These are phyloP conservation scores for Kryptolebias marmoratus DNA, from an alignment of 2,113 vertebrate genomes.

Conservation along the genomic window DNA sequence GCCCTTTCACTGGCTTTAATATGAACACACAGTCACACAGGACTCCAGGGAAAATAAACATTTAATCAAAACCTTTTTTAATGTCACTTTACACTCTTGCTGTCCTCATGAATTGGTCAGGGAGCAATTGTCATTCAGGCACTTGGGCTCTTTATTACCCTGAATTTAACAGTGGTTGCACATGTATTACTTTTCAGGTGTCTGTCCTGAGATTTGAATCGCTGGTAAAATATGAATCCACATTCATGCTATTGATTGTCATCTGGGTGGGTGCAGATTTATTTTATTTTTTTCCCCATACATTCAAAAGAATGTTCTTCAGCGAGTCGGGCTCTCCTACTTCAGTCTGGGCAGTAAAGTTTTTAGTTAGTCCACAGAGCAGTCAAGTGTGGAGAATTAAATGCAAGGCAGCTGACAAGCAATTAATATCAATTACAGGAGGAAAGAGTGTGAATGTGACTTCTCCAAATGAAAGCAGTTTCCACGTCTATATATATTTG, in stretches of 20 bases:
- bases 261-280: not conserved
- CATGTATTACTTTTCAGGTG: slow-evolving; percentile 1
- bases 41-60: slow-evolving; percentile 39
- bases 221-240: not conserved
- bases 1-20: slow-evolving; percentile 16
- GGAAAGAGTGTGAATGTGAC: slow-evolving; percentile 73
- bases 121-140: slow-evolving; percentile 36
- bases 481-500: slow-evolving; percentile 13
- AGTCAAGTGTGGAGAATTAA: slow-evolving; percentile 53
- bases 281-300: slow-evolving; percentile 21
- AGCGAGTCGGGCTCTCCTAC: slow-evolving; percentile 17
- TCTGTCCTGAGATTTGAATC: slow-evolving; percentile 13
- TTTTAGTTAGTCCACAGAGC: slow-evolving; percentile 56
- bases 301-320: slow-evolving; percentile 29
- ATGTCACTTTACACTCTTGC: slow-evolving; percentile 20
- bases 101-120: slow-evolving; percentile 8
- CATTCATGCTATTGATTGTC: slow-evolving; percentile 6
- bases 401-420: slow-evolving; percentile 67
- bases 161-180: slow-evolving; percentile 10
- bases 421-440: slow-evolving; percentile 80
- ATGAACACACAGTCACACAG: slow-evolving; percentile 12
- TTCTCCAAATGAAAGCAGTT: slow-evolving; percentile 38
- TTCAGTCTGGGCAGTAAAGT: slow-evolving; percentile 29
- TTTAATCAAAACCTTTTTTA: slow-evolving; percentile 50
- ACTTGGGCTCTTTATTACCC: slow-evolving; percentile 3